A percentile compares a stretch with the other conserved stretches of the same genome.
phyloP scores from a whole-genome alignment of 2,797 vertebrate genomes.

The Mallotus villosus region DNA sequence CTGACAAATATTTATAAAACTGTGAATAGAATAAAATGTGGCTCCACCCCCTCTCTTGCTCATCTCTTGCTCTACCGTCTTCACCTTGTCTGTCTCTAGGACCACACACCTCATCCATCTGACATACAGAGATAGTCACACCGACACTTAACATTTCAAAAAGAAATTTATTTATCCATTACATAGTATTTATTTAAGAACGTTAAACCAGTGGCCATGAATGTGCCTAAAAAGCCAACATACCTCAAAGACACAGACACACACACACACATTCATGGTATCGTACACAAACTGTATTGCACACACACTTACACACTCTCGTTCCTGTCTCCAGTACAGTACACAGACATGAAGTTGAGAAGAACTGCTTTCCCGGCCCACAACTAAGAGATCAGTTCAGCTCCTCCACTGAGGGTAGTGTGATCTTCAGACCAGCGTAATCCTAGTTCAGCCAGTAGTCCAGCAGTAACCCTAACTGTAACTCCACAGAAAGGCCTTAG shows the following conservation, averaged over 20 bases:
- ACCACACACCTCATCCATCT: background rate
- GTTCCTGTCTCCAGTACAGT: slow-evolving; percentile 51
- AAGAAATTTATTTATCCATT: slow-evolving; percentile 53
- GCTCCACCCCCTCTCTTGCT: too few species aligned
- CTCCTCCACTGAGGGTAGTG: background rate
- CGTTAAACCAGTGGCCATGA: slow-evolving; percentile 58
- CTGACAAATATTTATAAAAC: too few species aligned
- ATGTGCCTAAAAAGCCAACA: slow-evolving; percentile 57
- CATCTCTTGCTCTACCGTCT: too few species aligned
- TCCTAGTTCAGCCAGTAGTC: background rate
- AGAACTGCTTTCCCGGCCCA: background rate
- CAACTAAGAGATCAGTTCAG: background rate
- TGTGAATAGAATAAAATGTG: too few species aligned
- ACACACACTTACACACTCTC: slow-evolving; percentile 16
- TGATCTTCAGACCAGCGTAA: too few species aligned
- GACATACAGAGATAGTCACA: background rate
- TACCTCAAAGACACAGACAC: slow-evolving; percentile 18
- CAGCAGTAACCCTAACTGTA: slow-evolving; percentile 1
- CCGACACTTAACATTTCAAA: slow-evolving; percentile 15
- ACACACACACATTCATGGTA: slow-evolving; percentile 10
- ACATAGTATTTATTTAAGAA: slow-evolving; percentile 56
- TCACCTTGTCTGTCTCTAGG: too few species aligned
- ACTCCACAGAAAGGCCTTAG: slow-evolving; percentile 23
- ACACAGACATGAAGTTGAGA: slow-evolving; percentile 40
- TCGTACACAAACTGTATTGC: too few species aligned